Base-by-base conservation (phyloP, 2,113 vertebrate species). In the Aphelocoma coerulescens region DNA sequence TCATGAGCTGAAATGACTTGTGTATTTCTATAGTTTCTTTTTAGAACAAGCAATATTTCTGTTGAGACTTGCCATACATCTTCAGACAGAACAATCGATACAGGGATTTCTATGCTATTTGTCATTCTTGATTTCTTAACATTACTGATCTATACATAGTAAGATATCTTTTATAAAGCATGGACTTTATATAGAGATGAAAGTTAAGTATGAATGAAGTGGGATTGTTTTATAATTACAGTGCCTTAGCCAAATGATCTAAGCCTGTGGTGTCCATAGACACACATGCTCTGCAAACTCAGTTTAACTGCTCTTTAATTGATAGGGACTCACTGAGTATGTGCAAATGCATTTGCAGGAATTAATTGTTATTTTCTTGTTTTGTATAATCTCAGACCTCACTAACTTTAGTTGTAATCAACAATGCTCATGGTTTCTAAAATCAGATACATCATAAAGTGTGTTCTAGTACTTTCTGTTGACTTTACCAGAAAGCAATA, bases 321-420 rank as follows among this genome's bases (percentile, higher is more conserved):
- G 41, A 21, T n/a, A 30, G 4, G 14, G 15, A n/a, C 33, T 49
- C 3, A 2, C 0, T 2, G 3, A 83, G 35, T 67, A 27, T 7
- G n/a, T 71, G 10, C 27, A 90, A 79, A 22, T 48, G 33, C 21
- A 49, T 72, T 88, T 85, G 7, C 20, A 46, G n/a, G 21, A 75
- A 88, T 90, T 46, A 75, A 46, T 78, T 0, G 0, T 37, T 46
- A 21, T 69, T 92, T 88, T 83, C 62, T 69, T 16, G 13, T 63
- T 37, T 32, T 55, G 9, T 48, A 9, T 55, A 35, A 37, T 16
- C 28, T 48, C 46, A 43, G 51, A 66, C 39, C 41, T 79, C 41
- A n/a, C 27, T 80, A 49, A 17, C 11, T 85, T 82, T 24, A 43
- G 6, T n/a, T 89, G 8, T 33, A 44, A 63, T 67, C 46, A 58